Evolutionary conservation across 2,888 invertebrate genomes (phyloP), one percentile per base, ranked within the genome.

Genomic region (Gibbula magus): DNA sequence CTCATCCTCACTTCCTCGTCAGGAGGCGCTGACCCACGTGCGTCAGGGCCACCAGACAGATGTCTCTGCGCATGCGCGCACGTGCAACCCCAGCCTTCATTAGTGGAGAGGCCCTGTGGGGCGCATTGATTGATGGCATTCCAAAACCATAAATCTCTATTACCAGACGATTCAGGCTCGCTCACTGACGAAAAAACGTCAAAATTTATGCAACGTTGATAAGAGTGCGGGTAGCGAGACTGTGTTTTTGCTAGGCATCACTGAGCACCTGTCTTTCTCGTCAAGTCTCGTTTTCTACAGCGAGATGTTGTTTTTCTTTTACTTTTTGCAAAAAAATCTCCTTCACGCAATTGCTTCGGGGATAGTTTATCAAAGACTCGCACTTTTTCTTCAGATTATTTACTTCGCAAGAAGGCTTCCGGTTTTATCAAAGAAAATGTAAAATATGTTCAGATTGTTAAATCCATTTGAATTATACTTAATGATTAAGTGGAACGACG

Each of bases 181-280:
- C 70, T 70, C 39, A 35, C 70, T 20, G 39, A 20, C 35, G 70
- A 32, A 70, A 70, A 70, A 70, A 70, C 29, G 70, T 35, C 39
- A 32, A 70, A 70, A 70, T 32, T 32, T 70, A 70, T 70, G 70
- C 35, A 70, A 70, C 35, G 70, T 70, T 70, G 70, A 70, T 70
- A 70, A 70, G 70, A 70, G 70, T 70, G 20, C 70, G 70, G 70
- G 32, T 70, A 70, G 39, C 39, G 35, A 70, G 39, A 70, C 70
- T 39, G 39, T 70, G 70, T 70, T 70, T 70, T 70, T 39, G 35
- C 70, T 70, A 70, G 70, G 35, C 20, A 20, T 32, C 29, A 20
- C 39, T 70, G 70, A 70, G 35, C 70, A 70, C 70, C 70, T 70
- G 70, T 70, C 32, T 32, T 70, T 70, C 70, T 70, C 70, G 70